These are phyloP conservation scores for Archaeoteleia sp. DNA, from an alignment of 2,888 invertebrate genomes.

Conservation along the genomic window DNA sequence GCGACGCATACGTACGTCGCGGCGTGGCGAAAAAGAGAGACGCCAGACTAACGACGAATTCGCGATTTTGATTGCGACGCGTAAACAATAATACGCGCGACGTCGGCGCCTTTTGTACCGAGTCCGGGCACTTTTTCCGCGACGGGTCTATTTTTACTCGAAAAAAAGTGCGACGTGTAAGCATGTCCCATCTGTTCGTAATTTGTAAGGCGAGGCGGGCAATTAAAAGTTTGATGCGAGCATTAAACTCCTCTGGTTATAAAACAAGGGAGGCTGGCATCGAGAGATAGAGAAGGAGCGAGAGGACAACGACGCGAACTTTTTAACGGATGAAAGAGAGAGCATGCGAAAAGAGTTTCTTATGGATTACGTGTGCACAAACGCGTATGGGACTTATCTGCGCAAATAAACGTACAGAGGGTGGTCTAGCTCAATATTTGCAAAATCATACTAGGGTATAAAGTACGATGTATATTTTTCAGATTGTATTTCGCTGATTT, in stretches of 20 bases:
- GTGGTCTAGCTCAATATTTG: slow-evolving; percentile 24
- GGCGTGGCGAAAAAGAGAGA: slow-evolving; percentile 7
- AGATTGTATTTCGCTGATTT: slow-evolving; percentile 1
- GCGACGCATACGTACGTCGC: slow-evolving; percentile 11
- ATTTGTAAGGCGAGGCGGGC: slow-evolving; percentile 71
- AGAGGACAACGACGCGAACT: slow-evolving; percentile 23
- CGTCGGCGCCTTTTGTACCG: slow-evolving; percentile 20
- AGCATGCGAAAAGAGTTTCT: slow-evolving; percentile 29
- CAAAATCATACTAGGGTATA: slow-evolving; percentile 11
- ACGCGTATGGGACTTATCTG: slow-evolving; percentile 1
- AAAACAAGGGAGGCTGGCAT: slow-evolving; percentile 59
- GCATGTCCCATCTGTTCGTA: slow-evolving; percentile 71
- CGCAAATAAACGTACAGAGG: slow-evolving; percentile 17
- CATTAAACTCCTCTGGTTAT: slow-evolving; percentile 72
- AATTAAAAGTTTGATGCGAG: slow-evolving; percentile 73
- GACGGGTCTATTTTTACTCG: slow-evolving; percentile 53
- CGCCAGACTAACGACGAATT: slow-evolving; percentile 14
- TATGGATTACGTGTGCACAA: slow-evolving; percentile 18
- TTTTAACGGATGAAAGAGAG: slow-evolving; percentile 22
- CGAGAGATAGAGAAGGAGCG: slow-evolving; percentile 22
- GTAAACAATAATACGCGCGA: slow-evolving; percentile 32
- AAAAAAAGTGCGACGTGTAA: slow-evolving; percentile 55
- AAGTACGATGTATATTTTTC: slow-evolving; percentile 1
- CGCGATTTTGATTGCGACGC: slow-evolving; percentile 17
- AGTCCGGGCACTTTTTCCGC: slow-evolving; percentile 34